phyloP scores from a whole-genome alignment of 2,113 vertebrate genomes.

The Tragelaphus scriptus region DNA sequence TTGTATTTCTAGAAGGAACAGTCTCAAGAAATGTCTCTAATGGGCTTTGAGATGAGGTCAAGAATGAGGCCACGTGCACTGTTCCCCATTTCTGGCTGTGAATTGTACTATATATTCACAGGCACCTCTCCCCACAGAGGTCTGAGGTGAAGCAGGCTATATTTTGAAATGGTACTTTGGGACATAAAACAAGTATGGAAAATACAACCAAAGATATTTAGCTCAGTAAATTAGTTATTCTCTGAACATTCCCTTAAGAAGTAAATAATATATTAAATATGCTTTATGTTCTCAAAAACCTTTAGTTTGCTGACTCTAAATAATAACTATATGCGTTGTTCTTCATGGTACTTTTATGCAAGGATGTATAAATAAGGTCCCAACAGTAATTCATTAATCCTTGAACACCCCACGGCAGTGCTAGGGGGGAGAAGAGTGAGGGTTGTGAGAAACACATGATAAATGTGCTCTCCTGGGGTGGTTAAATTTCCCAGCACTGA shows the following conservation, averaged over 20 bases:
- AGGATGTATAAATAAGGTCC: conserved; percentile 21
- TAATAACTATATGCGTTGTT: background rate
- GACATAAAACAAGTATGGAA: conserved; percentile 56
- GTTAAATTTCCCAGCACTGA: conserved; percentile 46
- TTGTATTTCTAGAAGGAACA: conserved; percentile 56
- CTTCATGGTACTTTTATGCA: background rate
- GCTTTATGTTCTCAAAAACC: conserved; percentile 40
- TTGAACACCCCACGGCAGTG: background rate
- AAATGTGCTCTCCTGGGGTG: background rate
- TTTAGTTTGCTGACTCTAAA: conserved; percentile 42
- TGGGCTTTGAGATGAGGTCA: conserved; percentile 57
- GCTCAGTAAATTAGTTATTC: conserved; percentile 50
- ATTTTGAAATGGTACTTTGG: conserved; percentile 42
- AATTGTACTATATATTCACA: conserved; percentile 54
- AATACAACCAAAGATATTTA: conserved; percentile 40
- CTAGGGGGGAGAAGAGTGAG: background rate
- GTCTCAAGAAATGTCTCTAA: conserved; percentile 57
- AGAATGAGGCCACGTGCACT: conserved; percentile 36
- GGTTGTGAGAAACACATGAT: background rate
- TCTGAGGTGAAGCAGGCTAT: conserved; percentile 39
- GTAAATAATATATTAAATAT: conserved; percentile 7
- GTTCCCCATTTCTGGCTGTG: conserved; percentile 55
- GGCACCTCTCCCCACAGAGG: conserved; percentile 5
- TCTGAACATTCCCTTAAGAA: conserved; percentile 39
- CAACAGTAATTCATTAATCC: conserved; percentile 10